Base-by-base conservation (phyloP, 1,140 invertebrate genomes). In the Oscheius sp. region DNA sequence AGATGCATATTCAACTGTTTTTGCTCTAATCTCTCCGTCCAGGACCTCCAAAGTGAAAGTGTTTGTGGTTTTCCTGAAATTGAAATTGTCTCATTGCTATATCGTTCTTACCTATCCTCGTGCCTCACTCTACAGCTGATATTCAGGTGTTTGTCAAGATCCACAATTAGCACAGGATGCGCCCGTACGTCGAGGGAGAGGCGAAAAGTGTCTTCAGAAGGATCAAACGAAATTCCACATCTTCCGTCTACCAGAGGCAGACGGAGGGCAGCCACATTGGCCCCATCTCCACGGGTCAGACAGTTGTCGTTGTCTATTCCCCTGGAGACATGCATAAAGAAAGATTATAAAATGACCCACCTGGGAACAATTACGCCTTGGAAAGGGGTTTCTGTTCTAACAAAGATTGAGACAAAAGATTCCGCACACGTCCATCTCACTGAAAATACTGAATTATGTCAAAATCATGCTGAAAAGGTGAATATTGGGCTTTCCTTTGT, bases 131-230 rank as follows among this genome's bases (percentile, higher is more conserved):
- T 20, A 42, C 67, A 68, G 20, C 49, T 68, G 55, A 68, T 26
- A 31, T 68, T 68, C 36, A 68, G 49, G 20, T 32, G 36, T 68
- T 68, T 68, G 55, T 68, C 67, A 28, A 35, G 34, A 38, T 68
- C 67, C 34, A 68, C 67, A 38, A 68, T 68, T 26, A 68, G 23
- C 38, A 68, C 67, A 1, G 67, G 67, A 68, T 68, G 67, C 7
- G 67, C 58, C 7, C 55, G 67, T 31, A 68, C 52, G 55, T 68
- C 67, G 18, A 68, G 49, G 34, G 55, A 29, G n/a, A 68, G 32
- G 23, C 32, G 35, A 31, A 58, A 35, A 18, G 67, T 38, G 7
- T 42, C 23, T 2, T 23, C 55, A 4, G 29, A 26, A 23, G 28
- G 15, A 31, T 68, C 67, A 35, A 58, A 68, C 10, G 38, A 28